Evolutionary conservation across 92 coral and sea anemone species (phyloP).

Genomic region (Palythoa grandiflora): DNA sequence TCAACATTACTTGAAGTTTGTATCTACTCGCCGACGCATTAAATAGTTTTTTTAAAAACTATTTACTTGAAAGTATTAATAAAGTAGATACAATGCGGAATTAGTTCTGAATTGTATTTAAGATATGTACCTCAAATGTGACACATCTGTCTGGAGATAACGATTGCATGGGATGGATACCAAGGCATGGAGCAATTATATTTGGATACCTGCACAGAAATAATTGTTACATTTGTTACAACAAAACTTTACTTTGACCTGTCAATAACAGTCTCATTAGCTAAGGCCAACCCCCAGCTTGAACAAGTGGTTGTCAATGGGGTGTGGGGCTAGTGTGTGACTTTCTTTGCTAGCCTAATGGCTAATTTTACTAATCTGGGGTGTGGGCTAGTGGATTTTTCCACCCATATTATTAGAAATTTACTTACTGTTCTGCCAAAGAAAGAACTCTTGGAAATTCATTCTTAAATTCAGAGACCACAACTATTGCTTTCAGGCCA

Average conservation of each 20-base stretch:
- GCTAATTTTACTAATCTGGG: too few species aligned
- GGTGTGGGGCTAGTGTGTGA: too few species aligned
- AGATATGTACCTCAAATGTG: slow-evolving; percentile 50
- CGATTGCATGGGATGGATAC: slow-evolving; percentile 86
- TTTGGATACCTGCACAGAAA: slow-evolving; percentile 72
- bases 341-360: too few species aligned
- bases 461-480: slow-evolving; percentile 88
- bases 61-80: too few species aligned
- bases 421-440: slow-evolving; percentile 77
- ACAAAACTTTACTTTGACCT: background rate
- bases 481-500: slow-evolving; percentile 84
- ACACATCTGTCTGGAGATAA: slow-evolving; percentile 82
- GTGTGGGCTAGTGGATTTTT: too few species aligned
- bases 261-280: too few species aligned
- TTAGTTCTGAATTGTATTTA: background rate
- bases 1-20: too few species aligned
- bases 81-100: background rate
- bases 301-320: too few species aligned
- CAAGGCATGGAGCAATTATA: slow-evolving; percentile 91
- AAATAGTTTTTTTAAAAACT: too few species aligned
- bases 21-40: too few species aligned
- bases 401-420: background rate
- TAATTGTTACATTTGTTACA: background rate
- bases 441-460: slow-evolving; percentile 82
- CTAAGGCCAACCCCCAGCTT: too few species aligned